Conservation (phyloP, 1,140 invertebrate genomes). For the Oncopeltus fasciatus region DNA sequence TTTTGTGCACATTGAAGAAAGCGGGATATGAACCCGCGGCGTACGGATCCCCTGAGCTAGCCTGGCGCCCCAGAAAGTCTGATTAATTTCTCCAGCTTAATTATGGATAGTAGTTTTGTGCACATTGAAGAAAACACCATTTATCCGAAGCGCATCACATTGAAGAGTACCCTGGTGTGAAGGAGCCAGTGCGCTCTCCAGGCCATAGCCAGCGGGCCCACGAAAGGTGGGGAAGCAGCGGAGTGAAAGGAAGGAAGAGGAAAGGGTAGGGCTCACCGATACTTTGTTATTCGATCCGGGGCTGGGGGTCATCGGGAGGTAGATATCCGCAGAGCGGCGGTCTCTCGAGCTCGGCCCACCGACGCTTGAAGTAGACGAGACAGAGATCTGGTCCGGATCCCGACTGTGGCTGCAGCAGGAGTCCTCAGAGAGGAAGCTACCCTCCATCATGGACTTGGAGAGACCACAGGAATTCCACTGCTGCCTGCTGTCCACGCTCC, state of each 20-base stretch:
- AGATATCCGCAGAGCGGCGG: constrained; percentile 34
- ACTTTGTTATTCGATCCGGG: constrained; percentile 35
- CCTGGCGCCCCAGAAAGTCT: too few species aligned
- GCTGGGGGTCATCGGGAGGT: constrained; percentile 38
- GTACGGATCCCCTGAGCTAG: too few species aligned
- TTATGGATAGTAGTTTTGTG: too few species aligned
- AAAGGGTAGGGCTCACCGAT: constrained; percentile 31
- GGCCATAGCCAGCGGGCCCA: too few species aligned
- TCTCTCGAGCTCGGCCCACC: constrained; percentile 35
- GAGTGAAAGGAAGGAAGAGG: background rate
- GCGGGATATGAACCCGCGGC: too few species aligned
- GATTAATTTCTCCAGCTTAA: too few species aligned
- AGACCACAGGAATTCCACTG: constrained; percentile 32
- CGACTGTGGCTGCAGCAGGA: constrained; percentile 30
- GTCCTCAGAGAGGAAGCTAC: constrained; percentile 39
- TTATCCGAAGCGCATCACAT: too few species aligned
- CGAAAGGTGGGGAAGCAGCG: too few species aligned
- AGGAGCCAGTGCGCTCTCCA: too few species aligned
- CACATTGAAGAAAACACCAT: too few species aligned
- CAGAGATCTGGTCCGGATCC: constrained; percentile 38
- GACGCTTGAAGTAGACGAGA: constrained; percentile 36
- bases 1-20: too few species aligned
- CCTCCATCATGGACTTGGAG: constrained; percentile 38
- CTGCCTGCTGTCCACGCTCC: constrained; percentile 10
- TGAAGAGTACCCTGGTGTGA: too few species aligned